Evolutionary conservation across 2,888 invertebrate species (phyloP).

Genomic region (Tetranychus truncatus): DNA sequence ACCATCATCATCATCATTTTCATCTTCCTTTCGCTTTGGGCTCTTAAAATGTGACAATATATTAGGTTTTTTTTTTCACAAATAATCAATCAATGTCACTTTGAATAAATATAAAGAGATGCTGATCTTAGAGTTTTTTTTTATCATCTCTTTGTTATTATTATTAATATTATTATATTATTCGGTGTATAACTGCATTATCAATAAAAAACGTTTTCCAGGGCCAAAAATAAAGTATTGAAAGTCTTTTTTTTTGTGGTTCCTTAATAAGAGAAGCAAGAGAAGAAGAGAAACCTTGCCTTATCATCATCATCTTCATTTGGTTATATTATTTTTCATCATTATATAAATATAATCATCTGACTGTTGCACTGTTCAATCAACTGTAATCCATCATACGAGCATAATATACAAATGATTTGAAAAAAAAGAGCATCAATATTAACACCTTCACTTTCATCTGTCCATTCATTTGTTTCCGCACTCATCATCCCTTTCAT

Average conservation of each 20-base stretch:
- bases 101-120: constrained; percentile 18
- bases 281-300: neutral
- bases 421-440: neutral
- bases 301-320: constrained; percentile 11
- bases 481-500: neutral
- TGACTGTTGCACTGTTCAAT: neutral
- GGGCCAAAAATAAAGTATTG: neutral
- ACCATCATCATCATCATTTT: constrained; percentile 2
- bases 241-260: too few species aligned
- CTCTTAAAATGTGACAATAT: constrained; percentile 21
- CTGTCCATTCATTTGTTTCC: neutral
- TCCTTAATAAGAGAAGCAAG: neutral
- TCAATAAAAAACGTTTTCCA: neutral
- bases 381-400: constrained; percentile 7
- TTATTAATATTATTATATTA: neutral
- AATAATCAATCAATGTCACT: constrained; percentile 23
- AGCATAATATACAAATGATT: constrained; percentile 2
- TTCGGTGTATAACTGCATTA: neutral
- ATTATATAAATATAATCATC: neutral
- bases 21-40: neutral
- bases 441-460: neutral
- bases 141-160: constrained; percentile 11
- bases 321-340: neutral
- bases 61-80: constrained; percentile 21
- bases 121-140: constrained; percentile 11